Percentiles rank a stretch among this genome's conserved stretches.
phyloP scores from a whole-genome alignment of 2,888 invertebrate species.

The Acronicta aceris region DNA sequence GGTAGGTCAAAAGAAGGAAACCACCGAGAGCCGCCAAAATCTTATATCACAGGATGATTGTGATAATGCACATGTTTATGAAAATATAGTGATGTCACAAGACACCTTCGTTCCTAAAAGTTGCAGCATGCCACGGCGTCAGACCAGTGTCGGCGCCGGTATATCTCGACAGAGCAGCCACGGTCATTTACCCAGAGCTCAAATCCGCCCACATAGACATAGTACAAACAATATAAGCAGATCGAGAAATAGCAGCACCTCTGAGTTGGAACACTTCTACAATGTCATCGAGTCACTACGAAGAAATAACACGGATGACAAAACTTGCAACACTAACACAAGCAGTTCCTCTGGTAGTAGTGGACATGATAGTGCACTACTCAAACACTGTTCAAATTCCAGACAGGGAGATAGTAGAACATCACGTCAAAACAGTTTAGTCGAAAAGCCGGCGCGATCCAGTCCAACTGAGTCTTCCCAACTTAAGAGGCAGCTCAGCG shows the following conservation, averaged over 20 bases:
- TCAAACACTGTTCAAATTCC: conserved; percentile 58
- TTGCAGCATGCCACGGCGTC: conserved; percentile 85
- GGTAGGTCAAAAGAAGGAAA: conserved; percentile 81
- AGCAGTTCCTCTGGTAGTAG: conserved; percentile 79
- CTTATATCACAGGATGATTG: conserved; percentile 81
- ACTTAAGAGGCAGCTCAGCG: conserved; percentile 78
- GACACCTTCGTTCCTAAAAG: conserved; percentile 80
- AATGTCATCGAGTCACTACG: conserved; percentile 79
- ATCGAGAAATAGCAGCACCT: conserved; percentile 71
- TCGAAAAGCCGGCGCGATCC: conserved; percentile 69
- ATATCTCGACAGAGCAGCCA: conserved; percentile 81
- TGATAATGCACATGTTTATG: conserved; percentile 82
- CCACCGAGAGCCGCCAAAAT: conserved; percentile 85
- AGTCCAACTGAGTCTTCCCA: conserved; percentile 66
- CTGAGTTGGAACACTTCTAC: conserved; percentile 81
- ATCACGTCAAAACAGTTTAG: conserved; percentile 78
- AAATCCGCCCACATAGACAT: conserved; percentile 76
- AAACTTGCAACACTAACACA: conserved; percentile 70
- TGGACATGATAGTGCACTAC: conserved; percentile 60
- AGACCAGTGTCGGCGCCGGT: conserved; percentile 70
- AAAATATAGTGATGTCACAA: conserved; percentile 76
- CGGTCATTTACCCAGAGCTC: conserved; percentile 79
- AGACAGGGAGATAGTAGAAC: conserved; percentile 57
- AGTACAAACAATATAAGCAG: conserved; percentile 76
- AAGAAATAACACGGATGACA: conserved; percentile 62